Percentiles rank a stretch among this genome's conserved stretches.
phyloP scores from a whole-genome alignment of 2,888 invertebrate species.

The Dryobotodes eremita region DNA sequence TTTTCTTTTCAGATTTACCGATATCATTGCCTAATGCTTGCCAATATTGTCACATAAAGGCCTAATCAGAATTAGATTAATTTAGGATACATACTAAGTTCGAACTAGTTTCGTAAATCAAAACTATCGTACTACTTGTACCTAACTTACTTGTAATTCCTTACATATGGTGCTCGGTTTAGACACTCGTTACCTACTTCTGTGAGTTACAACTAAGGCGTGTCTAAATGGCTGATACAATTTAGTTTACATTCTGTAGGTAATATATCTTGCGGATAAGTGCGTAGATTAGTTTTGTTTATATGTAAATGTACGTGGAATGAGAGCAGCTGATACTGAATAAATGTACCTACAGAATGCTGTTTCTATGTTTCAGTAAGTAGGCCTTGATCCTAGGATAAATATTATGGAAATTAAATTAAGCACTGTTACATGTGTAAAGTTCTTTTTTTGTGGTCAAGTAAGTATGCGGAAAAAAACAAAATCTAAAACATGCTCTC shows the following conservation, averaged over 20 bases:
- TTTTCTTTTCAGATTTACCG: background rate
- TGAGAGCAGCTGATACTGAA: slow-evolving; percentile 10
- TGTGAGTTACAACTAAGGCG: slow-evolving; percentile 63
- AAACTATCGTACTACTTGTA: slow-evolving; percentile 28
- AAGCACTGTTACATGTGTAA: too few species aligned
- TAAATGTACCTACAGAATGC: background rate
- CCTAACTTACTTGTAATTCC: slow-evolving; percentile 46
- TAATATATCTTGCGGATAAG: slow-evolving; percentile 44
- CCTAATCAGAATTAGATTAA: slow-evolving; percentile 9
- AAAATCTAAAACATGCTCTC: background rate
- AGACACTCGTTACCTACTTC: slow-evolving; percentile 58
- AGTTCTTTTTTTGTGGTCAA: background rate
- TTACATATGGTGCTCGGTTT: slow-evolving; percentile 48
- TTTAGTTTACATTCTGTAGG: slow-evolving; percentile 58
- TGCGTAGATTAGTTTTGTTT: slow-evolving; percentile 46
- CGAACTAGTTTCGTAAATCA: slow-evolving; percentile 55
- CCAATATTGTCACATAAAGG: background rate
- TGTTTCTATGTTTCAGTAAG: slow-evolving; percentile 1
- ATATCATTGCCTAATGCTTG: background rate
- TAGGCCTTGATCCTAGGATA: slow-evolving; percentile 7
- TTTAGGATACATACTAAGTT: slow-evolving; percentile 6
- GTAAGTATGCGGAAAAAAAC: background rate
- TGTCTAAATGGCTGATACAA: slow-evolving; percentile 58
- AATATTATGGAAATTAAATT: background rate
- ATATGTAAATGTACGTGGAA: slow-evolving; percentile 15